Evolutionary conservation across 2,797 vertebrate species (phyloP).

Genomic region (Chelon labrosus): DNA sequence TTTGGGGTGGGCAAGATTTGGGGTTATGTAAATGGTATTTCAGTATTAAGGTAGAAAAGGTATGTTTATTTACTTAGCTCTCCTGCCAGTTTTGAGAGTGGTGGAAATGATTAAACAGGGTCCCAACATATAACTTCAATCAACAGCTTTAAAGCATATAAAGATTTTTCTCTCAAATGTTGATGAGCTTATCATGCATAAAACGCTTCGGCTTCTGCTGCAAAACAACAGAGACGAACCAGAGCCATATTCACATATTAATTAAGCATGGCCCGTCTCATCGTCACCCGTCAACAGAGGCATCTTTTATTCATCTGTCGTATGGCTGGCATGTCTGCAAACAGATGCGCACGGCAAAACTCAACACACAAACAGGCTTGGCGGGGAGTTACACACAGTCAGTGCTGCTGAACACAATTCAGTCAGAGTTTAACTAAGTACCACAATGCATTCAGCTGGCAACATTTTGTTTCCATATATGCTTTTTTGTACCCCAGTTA

Average conservation of each 20-base stretch:
- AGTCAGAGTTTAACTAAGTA: neutral
- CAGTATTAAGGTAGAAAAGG: neutral
- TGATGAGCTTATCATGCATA: constrained; percentile 48
- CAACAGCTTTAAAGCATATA: constrained; percentile 19
- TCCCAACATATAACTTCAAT: neutral
- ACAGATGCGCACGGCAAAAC: constrained; percentile 58
- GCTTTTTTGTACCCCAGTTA: too few relatives aligned
- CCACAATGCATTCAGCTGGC: neutral
- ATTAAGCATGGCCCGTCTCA: constrained; percentile 77
- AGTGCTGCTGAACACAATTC: neutral
- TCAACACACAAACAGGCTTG: constrained; percentile 33
- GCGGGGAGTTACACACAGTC: constrained; percentile 6
- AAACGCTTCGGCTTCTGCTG: constrained; percentile 35
- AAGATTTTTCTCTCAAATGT: constrained; percentile 27
- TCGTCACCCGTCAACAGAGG: constrained; percentile 64
- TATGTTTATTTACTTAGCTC: neutral
- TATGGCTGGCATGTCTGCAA: constrained; percentile 64
- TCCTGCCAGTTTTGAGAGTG: neutral
- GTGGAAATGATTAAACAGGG: neutral
- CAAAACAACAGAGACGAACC: constrained; percentile 32
- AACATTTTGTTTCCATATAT: neutral
- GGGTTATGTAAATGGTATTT: too few relatives aligned
- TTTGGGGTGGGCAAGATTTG: too few relatives aligned
- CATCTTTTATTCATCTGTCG: constrained; percentile 81
- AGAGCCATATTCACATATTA: constrained; percentile 63